A percentile compares a stretch with the other conserved stretches of the same genome.
phyloP scores from a whole-genome alignment of 1,140 invertebrate species.

The Lutraria rhynchaena region DNA sequence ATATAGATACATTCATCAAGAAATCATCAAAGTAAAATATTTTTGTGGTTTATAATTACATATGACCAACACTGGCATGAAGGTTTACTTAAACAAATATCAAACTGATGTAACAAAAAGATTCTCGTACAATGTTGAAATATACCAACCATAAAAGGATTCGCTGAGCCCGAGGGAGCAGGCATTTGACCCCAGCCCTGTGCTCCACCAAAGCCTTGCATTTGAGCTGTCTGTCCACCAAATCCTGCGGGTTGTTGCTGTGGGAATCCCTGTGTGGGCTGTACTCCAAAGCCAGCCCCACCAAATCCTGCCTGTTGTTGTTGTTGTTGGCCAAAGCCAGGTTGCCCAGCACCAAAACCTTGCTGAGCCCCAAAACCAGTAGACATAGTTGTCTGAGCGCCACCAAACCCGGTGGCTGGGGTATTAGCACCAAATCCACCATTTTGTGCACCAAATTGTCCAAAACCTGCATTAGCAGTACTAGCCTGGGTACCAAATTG shows the following conservation, averaged over 20 bases:
- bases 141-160: constrained; percentile 72
- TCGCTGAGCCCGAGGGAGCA: constrained; percentile 54
- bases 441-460: constrained; percentile 57
- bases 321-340: constrained; percentile 53
- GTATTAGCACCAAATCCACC: constrained; percentile 56
- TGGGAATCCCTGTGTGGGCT: constrained; percentile 38
- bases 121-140: too few relatives aligned
- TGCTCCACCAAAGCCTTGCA: constrained; percentile 44
- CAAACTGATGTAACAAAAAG: too few relatives aligned
- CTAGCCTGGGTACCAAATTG: constrained; percentile 40
- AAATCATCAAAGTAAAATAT: too few relatives aligned
- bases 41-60: too few relatives aligned
- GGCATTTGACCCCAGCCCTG: constrained; percentile 43
- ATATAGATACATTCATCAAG: too few relatives aligned
- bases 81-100: too few relatives aligned
- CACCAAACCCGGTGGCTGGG: constrained; percentile 29
- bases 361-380: constrained; percentile 36
- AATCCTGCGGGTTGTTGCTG: constrained; percentile 28
- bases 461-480: constrained; percentile 56
- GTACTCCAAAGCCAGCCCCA: constrained; percentile 32
- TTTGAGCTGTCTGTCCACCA: constrained; percentile 44
- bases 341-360: constrained; percentile 34
- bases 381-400: constrained; percentile 20
- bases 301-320: constrained; percentile 45
- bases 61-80: too few relatives aligned